Conservation (phyloP, 1,140 invertebrate genomes). For the Ditylenchus dipsaci region DNA sequence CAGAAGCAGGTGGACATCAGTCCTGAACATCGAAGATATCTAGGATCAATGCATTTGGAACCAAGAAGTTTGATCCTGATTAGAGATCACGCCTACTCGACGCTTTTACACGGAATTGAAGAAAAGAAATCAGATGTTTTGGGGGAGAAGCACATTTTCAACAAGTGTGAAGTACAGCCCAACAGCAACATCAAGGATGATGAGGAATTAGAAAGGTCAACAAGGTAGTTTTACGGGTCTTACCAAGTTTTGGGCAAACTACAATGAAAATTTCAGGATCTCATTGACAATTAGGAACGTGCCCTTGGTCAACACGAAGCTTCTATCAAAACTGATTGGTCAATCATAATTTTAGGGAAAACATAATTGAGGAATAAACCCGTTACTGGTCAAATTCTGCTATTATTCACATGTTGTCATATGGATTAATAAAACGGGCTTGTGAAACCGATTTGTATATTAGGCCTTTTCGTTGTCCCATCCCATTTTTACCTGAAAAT, state of each 20-base stretch:
- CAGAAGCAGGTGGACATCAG: conserved; percentile 17
- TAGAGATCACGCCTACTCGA: conserved; percentile 74
- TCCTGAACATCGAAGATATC: conserved; percentile 49
- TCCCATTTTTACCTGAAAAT: too few relatives aligned
- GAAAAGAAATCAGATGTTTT: conserved; percentile 72
- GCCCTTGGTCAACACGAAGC: neutral
- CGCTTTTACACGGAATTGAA: conserved; percentile 82
- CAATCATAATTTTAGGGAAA: too few relatives aligned
- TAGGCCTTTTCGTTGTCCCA: too few relatives aligned
- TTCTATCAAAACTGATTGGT: too few relatives aligned
- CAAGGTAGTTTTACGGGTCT: too few relatives aligned
- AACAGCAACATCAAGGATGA: conserved; percentile 60
- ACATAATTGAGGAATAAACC: too few relatives aligned
- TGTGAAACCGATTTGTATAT: too few relatives aligned
- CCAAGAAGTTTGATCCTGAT: conserved; percentile 80
- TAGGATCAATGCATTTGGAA: conserved; percentile 72
- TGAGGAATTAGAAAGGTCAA: too few relatives aligned
- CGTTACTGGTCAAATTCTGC: too few relatives aligned
- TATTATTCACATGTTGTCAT: too few relatives aligned
- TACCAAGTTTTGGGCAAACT: too few relatives aligned
- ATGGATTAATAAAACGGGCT: too few relatives aligned
- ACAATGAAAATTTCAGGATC: neutral
- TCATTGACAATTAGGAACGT: conserved; percentile 9
- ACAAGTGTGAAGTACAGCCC: conserved; percentile 62
- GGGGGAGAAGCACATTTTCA: conserved; percentile 65